These are phyloP conservation scores for Peromyscus polionotus DNA, from an alignment of 2,113 vertebrate species.

Conservation along the genomic window DNA sequence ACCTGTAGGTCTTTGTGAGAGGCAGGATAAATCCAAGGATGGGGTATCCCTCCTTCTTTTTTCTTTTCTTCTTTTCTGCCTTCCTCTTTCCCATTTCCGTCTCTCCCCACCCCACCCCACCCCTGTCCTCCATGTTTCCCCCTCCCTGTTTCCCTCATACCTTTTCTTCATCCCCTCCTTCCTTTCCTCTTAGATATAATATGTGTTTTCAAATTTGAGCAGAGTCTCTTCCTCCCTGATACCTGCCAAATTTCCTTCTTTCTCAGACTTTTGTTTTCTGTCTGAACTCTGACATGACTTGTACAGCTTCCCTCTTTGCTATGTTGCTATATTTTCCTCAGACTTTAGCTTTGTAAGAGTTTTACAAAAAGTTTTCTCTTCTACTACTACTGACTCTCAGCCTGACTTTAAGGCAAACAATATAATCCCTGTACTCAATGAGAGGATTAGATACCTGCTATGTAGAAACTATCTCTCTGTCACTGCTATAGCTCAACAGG, in stretches of 20 bases:
- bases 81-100: not conserved
- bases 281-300: not conserved
- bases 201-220: not conserved
- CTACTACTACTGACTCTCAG: not conserved
- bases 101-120: too few species aligned
- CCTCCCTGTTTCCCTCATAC: not conserved
- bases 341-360: not conserved
- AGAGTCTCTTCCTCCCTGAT: not conserved
- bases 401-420: not conserved
- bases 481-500: not conserved
- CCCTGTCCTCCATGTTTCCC: not conserved
- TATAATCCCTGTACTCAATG: not conserved
- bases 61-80: not conserved
- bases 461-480: not conserved
- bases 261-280: not conserved
- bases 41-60: not conserved
- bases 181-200: not conserved
- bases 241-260: not conserved
- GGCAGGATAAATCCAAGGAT: not conserved
- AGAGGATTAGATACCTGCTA: not conserved
- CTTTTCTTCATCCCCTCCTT: not conserved
- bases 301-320: not conserved
- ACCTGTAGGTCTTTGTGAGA: not conserved
- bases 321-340: not conserved
- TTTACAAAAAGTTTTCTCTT: not conserved